Base-by-base conservation (phyloP, 1,140 invertebrate genomes). In the Dufourea novaeangliae region DNA sequence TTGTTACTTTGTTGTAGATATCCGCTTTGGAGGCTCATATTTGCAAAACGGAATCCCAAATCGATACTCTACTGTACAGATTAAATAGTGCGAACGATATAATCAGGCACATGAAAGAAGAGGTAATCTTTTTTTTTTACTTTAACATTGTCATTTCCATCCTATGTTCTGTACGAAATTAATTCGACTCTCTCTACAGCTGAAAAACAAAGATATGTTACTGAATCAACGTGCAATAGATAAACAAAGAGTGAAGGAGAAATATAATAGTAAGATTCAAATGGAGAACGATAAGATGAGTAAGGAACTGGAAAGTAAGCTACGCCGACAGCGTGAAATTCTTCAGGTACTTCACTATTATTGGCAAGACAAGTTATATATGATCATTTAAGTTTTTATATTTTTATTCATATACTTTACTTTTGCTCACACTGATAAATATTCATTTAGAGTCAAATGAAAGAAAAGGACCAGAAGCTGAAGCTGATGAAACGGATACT, bases 161-260 rank as follows among this genome's bases (percentile, higher is more conserved):
- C n/a, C 37, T 8, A n/a, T 25, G 17, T 0, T 7, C 0, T 17
- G 4, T 14, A n/a, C n/a, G 27, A 46, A 27, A 14, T 7, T 44
- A 22, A 57, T 72, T 37, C 8, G 8, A 37, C 29, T 78, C n/a
- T 56, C 20, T 81, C 75, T 41, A 10, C 25, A 91, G 90, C 64
- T 96, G 7, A 94, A 93, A 84, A 95, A 96, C 79, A 95, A 95
- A 86, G 95, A 96, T 77, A 90, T 94, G 72, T 92, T 94, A 67
- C 88, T 97, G 0, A 95, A 94, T 78, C 95, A 96, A 88, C 94
- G 95, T 66, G 93, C 94, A 32, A 91, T 96, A 25, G 96, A 97
- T 61, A 96, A 95, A 82, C 95, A 96, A 85, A 95, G 94, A 83
- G 94, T 95, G 56, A 96, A 97, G 88, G 93, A 95, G 78, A 96